A percentile compares a stretch with the other conserved stretches of the same genome.
phyloP scores from a whole-genome alignment of 2,113 vertebrate genomes.

The Centropus unirufus region DNA sequence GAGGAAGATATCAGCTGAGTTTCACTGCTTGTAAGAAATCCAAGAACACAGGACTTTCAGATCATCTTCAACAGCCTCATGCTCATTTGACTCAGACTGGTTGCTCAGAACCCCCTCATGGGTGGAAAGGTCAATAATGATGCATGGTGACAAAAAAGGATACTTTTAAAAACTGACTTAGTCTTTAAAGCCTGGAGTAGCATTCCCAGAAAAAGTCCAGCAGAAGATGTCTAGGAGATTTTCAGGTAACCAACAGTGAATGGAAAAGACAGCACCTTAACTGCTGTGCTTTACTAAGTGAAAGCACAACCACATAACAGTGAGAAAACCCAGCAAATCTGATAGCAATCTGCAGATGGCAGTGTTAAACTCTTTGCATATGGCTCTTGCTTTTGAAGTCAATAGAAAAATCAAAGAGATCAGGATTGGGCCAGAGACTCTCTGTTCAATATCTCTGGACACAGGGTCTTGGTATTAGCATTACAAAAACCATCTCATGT shows the following conservation, averaged over 20 bases:
- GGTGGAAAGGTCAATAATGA: constrained; percentile 10
- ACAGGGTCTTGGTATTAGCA: constrained; percentile 59
- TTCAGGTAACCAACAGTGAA: background rate
- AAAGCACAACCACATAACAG: background rate
- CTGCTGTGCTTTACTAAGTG: background rate
- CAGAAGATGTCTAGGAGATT: background rate
- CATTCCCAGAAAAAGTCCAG: background rate
- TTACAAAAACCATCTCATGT: constrained; percentile 63
- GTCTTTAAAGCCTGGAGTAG: background rate
- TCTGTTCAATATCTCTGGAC: constrained; percentile 43
- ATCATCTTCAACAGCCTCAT: background rate
- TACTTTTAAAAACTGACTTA: background rate
- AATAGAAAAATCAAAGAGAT: background rate
- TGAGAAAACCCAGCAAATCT: constrained; percentile 37
- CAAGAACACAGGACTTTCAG: background rate
- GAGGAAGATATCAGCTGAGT: background rate
- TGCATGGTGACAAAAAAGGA: background rate
- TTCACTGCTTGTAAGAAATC: background rate
- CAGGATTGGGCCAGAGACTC: constrained; percentile 21
- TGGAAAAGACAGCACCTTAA: constrained; percentile 46
- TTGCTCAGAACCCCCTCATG: background rate
- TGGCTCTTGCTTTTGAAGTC: background rate
- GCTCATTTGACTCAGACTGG: background rate
- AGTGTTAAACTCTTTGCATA: background rate
- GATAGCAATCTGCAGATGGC: constrained; percentile 40